Percentiles rank a stretch among this genome's conserved stretches.
These are phyloP conservation scores for Clarias fuscus DNA, from an alignment of 2,797 vertebrate species.

Conservation along the genomic window DNA sequence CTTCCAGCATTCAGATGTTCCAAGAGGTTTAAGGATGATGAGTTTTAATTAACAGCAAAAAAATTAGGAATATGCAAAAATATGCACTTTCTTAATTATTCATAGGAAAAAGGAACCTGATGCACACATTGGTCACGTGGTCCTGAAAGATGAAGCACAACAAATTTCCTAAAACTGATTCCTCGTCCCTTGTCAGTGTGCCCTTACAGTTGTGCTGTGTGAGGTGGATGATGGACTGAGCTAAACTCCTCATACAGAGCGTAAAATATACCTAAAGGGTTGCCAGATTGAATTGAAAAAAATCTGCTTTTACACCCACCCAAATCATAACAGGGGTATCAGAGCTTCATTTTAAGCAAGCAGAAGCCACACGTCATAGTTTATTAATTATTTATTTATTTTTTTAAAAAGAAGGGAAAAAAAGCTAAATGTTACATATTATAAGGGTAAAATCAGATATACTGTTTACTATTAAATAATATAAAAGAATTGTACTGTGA, in stretches of 20 bases:
- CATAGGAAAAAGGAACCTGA: background rate
- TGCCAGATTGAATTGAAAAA: conserved; percentile 23
- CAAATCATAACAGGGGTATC: background rate
- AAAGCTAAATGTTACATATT: too few species aligned
- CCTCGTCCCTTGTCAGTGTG: background rate
- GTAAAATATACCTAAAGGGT: conserved; percentile 19
- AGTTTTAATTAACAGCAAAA: background rate
- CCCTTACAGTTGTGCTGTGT: conserved; percentile 15
- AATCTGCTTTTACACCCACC: background rate
- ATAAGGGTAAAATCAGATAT: too few species aligned
- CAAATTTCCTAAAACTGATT: background rate
- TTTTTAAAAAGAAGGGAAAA: too few species aligned
- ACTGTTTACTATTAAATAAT: too few species aligned
- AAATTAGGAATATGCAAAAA: background rate
- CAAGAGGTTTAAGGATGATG: background rate
- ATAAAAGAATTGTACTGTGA: background rate
- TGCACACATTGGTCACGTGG: background rate
- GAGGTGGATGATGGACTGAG: conserved; percentile 11
- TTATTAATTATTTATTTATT: too few species aligned
- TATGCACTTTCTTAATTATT: background rate
- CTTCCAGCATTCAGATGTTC: conserved; percentile 1
- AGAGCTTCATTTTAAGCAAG: background rate
- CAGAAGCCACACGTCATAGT: background rate
- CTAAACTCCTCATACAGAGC: conserved; percentile 13
- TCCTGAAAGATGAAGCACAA: background rate